phyloP scores from a whole-genome alignment of 2,888 invertebrate genomes.

The Protophormia terraenovae region DNA sequence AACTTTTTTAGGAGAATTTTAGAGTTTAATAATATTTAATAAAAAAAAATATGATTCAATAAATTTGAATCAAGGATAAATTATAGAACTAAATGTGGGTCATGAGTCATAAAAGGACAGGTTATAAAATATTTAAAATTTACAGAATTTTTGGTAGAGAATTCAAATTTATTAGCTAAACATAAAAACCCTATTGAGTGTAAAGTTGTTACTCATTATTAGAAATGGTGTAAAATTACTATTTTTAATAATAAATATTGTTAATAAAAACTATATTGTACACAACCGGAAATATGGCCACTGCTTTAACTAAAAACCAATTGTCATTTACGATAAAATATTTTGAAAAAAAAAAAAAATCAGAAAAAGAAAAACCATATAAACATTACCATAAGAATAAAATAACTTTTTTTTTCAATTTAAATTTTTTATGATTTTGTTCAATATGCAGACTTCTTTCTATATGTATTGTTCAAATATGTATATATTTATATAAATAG shows the following conservation, averaged over 20 bases:
- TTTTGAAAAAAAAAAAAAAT: not conserved
- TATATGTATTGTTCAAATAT: no score
- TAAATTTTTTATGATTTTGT: not conserved
- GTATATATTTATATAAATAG: no score
- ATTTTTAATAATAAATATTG: not conserved
- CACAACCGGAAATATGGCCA: constrained; percentile 55
- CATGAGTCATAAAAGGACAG: not conserved
- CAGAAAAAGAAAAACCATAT: not conserved
- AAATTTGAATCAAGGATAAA: not conserved
- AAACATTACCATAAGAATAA: not conserved
- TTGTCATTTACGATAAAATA: constrained; percentile 31
- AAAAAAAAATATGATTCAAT: not conserved
- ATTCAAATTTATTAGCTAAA: not conserved
- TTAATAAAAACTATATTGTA: constrained; percentile 19
- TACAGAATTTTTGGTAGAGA: not conserved
- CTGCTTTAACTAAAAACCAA: constrained; percentile 31
- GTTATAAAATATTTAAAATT: not conserved
- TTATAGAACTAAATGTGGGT: not conserved
- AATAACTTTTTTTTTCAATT: not conserved
- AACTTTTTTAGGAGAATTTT: not conserved
- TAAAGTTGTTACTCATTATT: not conserved
- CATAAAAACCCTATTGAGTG: not conserved
- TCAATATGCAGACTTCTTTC: no score
- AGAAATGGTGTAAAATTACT: constrained; percentile 23
- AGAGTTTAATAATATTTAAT: not conserved